These are phyloP conservation scores for Chaenocephalus aceratus DNA, from an alignment of 2,113 vertebrate genomes.

Conservation along the genomic window DNA sequence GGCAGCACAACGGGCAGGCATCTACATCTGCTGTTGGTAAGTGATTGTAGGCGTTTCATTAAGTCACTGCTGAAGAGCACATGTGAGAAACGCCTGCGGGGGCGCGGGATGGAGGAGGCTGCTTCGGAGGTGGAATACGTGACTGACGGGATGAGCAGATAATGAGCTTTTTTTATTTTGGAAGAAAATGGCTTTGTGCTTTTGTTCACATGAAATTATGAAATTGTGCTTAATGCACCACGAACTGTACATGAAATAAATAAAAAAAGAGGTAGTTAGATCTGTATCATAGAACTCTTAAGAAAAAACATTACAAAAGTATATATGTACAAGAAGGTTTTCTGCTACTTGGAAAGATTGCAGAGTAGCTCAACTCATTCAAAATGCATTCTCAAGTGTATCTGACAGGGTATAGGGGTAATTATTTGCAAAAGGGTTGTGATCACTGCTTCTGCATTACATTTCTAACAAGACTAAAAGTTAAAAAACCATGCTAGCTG, in stretches of 20 bases:
- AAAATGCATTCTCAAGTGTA: too few relatives aligned
- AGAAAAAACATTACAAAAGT: too few relatives aligned
- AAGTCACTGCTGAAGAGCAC: conserved; percentile 60
- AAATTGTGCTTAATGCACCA: conserved; percentile 55
- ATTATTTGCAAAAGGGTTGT: too few relatives aligned
- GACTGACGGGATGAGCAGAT: conserved; percentile 59
- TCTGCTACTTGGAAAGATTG: too few relatives aligned
- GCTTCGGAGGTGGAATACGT: conserved; percentile 59
- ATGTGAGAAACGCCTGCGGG: conserved; percentile 60
- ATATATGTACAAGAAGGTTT: too few relatives aligned
- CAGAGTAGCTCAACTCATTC: too few relatives aligned
- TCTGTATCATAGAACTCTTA: neutral
- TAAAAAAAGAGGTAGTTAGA: conserved; percentile 5
- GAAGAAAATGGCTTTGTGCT: conserved; percentile 22
- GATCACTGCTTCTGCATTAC: too few relatives aligned
- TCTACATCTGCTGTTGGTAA: conserved; percentile 62
- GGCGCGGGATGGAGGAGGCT: conserved; percentile 55
- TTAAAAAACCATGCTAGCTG: too few relatives aligned
- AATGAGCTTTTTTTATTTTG: conserved; percentile 57
- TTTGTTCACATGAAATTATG: conserved; percentile 57
- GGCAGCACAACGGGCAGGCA: conserved; percentile 57
- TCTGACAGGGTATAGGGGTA: too few relatives aligned
- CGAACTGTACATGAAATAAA: conserved; percentile 12
- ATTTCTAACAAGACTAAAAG: too few relatives aligned
- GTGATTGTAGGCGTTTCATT: conserved; percentile 71